These are phyloP conservation scores for Microctonus hyperodae DNA, from an alignment of 2,888 invertebrate genomes.

Conservation along the genomic window DNA sequence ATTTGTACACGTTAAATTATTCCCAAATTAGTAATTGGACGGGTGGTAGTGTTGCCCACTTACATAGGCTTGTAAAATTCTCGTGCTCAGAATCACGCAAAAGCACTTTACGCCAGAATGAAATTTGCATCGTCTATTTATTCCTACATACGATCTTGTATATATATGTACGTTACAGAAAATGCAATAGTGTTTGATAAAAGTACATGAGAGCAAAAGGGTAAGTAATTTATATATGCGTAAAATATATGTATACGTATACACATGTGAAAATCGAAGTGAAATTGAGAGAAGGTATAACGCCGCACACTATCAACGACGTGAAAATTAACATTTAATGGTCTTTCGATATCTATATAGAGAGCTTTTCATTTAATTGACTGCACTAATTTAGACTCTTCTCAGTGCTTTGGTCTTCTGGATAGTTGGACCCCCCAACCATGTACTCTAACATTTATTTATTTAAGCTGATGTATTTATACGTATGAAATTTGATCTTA, in stretches of 20 bases:
- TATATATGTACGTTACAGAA: background rate
- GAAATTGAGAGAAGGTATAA: conserved; percentile 23
- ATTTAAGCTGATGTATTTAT: background rate
- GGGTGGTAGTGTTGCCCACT: background rate
- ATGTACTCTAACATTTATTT: background rate
- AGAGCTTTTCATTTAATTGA: conserved; percentile 47
- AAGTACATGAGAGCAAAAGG: conserved; percentile 10
- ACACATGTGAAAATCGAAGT: conserved; percentile 40
- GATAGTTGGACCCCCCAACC: background rate
- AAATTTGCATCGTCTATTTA: conserved; percentile 27
- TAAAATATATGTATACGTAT: conserved; percentile 1
- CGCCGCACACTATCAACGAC: conserved; percentile 27
- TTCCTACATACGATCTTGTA: too few species aligned
- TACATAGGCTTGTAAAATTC: conserved; percentile 22
- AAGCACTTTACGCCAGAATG: conserved; percentile 25
- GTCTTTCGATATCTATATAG: conserved; percentile 32
- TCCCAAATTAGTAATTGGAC: conserved; percentile 18
- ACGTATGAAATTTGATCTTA: too few species aligned
- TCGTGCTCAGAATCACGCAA: conserved; percentile 22
- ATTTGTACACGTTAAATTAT: background rate
- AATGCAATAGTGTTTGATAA: background rate
- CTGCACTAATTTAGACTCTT: conserved; percentile 51
- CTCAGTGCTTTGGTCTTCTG: conserved; percentile 12
- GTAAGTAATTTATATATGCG: background rate
- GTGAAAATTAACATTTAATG: conserved; percentile 47